Percentiles rank a stretch among this genome's conserved stretches.
These are phyloP conservation scores for Cydia fagiglandana DNA, from an alignment of 1,140 invertebrate species.

Conservation along the genomic window DNA sequence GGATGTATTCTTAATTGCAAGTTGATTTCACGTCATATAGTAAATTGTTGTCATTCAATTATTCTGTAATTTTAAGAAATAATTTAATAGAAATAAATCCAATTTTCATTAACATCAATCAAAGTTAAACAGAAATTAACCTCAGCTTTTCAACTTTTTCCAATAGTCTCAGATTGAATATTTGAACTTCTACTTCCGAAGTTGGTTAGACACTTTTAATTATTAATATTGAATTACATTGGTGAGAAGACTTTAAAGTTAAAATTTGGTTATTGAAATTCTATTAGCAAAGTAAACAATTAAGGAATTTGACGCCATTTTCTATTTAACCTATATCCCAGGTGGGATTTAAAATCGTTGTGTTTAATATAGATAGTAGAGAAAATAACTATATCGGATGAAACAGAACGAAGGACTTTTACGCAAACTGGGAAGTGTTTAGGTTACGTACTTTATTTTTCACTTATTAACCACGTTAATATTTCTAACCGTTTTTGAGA, in stretches of 20 bases:
- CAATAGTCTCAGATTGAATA: slow-evolving; percentile 27
- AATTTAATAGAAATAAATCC: slow-evolving; percentile 1
- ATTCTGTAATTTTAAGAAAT: background rate
- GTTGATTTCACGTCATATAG: too few relatives aligned
- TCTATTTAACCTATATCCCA: background rate
- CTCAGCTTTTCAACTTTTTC: slow-evolving; percentile 15
- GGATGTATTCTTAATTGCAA: too few relatives aligned
- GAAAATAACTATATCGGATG: too few relatives aligned
- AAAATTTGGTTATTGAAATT: slow-evolving; percentile 16
- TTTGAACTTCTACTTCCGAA: slow-evolving; percentile 29
- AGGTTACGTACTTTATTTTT: too few relatives aligned
- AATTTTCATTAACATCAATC: slow-evolving; percentile 17
- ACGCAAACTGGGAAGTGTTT: too few relatives aligned
- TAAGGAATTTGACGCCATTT: background rate
- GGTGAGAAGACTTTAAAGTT: background rate
- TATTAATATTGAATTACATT: slow-evolving; percentile 29
- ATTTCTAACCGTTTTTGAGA: too few relatives aligned
- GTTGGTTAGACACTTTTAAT: slow-evolving; percentile 27
- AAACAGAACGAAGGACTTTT: too few relatives aligned
- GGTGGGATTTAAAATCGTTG: background rate
- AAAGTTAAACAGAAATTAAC: slow-evolving; percentile 19
- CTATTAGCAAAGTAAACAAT: slow-evolving; percentile 16
- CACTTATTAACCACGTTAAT: too few relatives aligned
- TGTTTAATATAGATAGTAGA: too few relatives aligned
- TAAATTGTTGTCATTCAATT: too few relatives aligned